Evolutionary conservation across 2,113 vertebrate genomes (phyloP).

Genomic region (Oophaga pumilio): DNA sequence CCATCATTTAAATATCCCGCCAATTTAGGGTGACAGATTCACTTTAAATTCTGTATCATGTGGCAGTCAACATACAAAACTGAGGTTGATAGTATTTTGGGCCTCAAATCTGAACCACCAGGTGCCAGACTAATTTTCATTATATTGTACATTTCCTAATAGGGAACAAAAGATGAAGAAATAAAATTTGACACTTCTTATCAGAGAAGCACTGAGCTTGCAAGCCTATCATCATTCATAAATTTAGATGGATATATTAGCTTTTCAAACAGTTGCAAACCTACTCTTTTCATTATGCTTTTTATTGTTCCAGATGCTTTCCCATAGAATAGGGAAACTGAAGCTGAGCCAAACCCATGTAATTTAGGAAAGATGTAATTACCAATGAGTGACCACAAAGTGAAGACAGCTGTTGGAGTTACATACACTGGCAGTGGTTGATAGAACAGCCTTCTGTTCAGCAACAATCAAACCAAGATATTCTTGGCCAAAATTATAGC

Average conservation of each 20-base stretch:
- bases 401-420: background rate
- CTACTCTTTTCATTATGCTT: background rate
- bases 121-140: too few relatives aligned
- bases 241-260: background rate
- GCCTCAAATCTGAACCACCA: too few relatives aligned
- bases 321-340: background rate
- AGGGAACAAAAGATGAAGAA: too few relatives aligned
- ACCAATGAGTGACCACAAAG: conserved; percentile 5
- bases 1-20: too few relatives aligned
- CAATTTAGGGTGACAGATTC: too few relatives aligned
- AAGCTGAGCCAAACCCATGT: background rate
- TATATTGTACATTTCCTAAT: too few relatives aligned
- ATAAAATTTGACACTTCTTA: too few relatives aligned
- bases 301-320: background rate
- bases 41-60: too few relatives aligned
- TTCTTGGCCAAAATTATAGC: background rate
- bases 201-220: too few relatives aligned
- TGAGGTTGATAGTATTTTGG: too few relatives aligned
- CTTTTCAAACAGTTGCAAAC: background rate
- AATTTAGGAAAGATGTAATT: conserved; percentile 11
- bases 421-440: background rate
- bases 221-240: too few relatives aligned
- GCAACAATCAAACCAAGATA: background rate
- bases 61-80: too few relatives aligned
- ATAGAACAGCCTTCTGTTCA: background rate